Percentiles rank a stretch among this genome's conserved stretches.
Evolutionary conservation across 2,888 invertebrate species (phyloP).

Genomic region (Mellilla xanthometata): DNA sequence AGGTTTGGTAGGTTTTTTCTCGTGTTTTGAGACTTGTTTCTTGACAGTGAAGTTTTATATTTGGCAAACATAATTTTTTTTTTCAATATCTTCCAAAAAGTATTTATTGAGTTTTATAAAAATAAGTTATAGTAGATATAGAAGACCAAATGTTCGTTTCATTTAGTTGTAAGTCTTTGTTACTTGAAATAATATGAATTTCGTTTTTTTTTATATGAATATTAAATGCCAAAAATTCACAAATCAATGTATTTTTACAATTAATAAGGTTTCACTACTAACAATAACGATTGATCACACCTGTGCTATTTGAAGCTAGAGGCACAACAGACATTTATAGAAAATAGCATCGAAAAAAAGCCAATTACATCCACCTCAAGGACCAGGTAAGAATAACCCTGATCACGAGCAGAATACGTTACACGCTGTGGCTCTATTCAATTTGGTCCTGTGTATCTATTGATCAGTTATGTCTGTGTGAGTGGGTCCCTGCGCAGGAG

Average conservation of each 20-base stretch:
- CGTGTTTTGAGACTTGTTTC: background rate
- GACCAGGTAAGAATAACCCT: slow-evolving; percentile 64
- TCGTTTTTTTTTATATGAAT: no score
- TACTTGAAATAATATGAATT: no score
- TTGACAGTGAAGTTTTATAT: background rate
- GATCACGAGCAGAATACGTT: slow-evolving; percentile 40
- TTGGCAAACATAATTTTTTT: no score
- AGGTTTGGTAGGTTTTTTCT: background rate
- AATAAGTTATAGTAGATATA: no score
- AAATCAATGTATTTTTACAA: no score
- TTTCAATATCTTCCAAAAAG: no score
- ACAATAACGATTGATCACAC: slow-evolving; percentile 32
- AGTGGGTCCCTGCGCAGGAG: slow-evolving; percentile 64
- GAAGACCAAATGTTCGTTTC: no score
- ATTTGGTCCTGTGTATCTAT: slow-evolving; percentile 42
- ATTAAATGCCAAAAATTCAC: no score
- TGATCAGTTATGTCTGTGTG: slow-evolving; percentile 41
- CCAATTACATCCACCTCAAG: slow-evolving; percentile 52
- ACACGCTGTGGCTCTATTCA: slow-evolving; percentile 41
- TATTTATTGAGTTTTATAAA: no score
- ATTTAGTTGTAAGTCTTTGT: no score
- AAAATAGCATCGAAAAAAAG: slow-evolving; percentile 55
- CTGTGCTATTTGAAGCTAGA: slow-evolving; percentile 40
- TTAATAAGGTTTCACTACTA: no score
- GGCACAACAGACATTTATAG: slow-evolving; percentile 47